phyloP scores from a whole-genome alignment of 2,888 invertebrate species.

The Drosophila neonasuta region DNA sequence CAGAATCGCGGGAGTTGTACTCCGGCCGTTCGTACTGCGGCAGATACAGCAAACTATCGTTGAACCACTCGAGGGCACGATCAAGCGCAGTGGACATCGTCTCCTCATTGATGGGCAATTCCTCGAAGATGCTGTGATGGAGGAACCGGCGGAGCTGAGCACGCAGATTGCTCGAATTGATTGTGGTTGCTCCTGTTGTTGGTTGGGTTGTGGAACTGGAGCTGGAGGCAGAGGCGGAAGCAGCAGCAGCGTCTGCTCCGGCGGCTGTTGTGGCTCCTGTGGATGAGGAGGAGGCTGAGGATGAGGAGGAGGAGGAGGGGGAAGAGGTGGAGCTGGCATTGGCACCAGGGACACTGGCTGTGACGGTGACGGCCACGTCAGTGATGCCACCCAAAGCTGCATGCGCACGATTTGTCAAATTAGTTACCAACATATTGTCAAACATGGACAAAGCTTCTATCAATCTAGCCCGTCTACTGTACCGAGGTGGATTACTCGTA shows the following conservation, averaged over 20 bases:
- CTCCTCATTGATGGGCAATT: conserved; percentile 73
- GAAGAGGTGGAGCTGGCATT: not conserved
- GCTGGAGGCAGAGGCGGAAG: not conserved
- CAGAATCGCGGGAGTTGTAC: conserved; percentile 80
- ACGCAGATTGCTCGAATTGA: conserved; percentile 64
- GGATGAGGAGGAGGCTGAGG: not conserved
- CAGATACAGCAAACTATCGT: conserved; percentile 72
- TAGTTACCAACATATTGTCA: conserved; percentile 58
- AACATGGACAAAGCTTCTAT: conserved; percentile 37
- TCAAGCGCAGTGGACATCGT: conserved; percentile 75
- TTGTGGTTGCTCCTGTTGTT: not conserved
- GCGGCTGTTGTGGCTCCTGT: conserved; percentile 5
- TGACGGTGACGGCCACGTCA: conserved; percentile 11
- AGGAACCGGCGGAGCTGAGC: conserved; percentile 75
- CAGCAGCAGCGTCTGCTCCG: not conserved
- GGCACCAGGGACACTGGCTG: conserved; percentile 4
- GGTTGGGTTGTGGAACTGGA: not conserved
- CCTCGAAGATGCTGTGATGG: conserved; percentile 72
- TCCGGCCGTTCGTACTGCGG: conserved; percentile 80
- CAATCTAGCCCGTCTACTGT: conserved; percentile 43
- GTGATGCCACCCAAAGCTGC: conserved; percentile 40
- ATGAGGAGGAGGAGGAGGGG: not conserved
- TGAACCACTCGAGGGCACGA: conserved; percentile 77
- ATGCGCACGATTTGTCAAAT: conserved; percentile 66
- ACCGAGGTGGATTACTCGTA: conserved; percentile 17